Evolutionary conservation across 2,113 vertebrate species (phyloP).

Genomic region (Seriola aureovittata): DNA sequence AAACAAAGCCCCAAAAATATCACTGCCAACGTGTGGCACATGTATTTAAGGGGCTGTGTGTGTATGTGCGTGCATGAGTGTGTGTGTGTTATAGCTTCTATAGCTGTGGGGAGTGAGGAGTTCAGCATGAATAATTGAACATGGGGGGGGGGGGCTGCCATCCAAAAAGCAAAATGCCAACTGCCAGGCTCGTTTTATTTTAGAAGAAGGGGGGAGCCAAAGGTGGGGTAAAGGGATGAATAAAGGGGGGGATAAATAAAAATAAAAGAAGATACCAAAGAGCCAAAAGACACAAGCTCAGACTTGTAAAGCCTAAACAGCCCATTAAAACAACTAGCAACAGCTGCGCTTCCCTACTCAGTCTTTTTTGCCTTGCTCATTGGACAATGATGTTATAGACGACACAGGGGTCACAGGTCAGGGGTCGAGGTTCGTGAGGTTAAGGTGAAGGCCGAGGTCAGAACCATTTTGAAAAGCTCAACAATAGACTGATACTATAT

Average conservation of each 20-base stretch:
- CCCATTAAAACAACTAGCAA: constrained; percentile 47
- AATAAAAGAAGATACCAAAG: constrained; percentile 33
- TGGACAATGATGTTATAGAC: constrained; percentile 38
- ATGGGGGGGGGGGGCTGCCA: constrained; percentile 46
- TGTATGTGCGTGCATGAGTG: constrained; percentile 32
- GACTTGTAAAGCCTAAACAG: constrained; percentile 26
- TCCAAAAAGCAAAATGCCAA: constrained; percentile 73
- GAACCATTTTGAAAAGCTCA: constrained; percentile 48
- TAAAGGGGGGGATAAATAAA: background rate
- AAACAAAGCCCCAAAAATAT: constrained; percentile 81
- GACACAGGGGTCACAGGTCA: constrained; percentile 45
- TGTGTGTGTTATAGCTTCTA: constrained; percentile 52
- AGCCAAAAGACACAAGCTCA: constrained; percentile 29
- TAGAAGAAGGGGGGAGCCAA: constrained; percentile 21
- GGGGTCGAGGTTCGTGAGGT: constrained; percentile 56
- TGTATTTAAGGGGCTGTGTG: constrained; percentile 61
- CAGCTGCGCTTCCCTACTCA: constrained; percentile 58
- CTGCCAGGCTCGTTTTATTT: constrained; percentile 63
- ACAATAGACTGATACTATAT: constrained; percentile 66
- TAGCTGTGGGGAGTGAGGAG: constrained; percentile 73
- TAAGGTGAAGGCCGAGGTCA: constrained; percentile 67
- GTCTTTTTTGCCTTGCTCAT: constrained; percentile 20
- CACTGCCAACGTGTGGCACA: constrained; percentile 75
- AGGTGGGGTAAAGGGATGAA: constrained; percentile 29
- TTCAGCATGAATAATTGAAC: constrained; percentile 82